Conservation (phyloP, 2,888 invertebrate genomes). For the Tinea pellionella region DNA sequence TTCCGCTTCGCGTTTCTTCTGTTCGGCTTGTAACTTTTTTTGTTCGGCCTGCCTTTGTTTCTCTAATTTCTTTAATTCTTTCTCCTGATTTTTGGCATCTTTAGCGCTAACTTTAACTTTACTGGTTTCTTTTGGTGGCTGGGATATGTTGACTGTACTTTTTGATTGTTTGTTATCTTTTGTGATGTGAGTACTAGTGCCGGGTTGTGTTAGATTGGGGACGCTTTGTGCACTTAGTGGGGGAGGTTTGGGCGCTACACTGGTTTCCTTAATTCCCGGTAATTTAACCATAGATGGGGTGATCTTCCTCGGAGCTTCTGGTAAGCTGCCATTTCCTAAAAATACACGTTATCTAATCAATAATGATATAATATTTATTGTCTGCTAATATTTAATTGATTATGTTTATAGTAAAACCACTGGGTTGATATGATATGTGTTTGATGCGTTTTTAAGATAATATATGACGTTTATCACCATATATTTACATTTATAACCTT, state of each 20-base stretch:
- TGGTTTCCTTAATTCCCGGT: constrained; percentile 17
- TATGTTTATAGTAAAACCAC: neutral
- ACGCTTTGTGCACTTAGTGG: constrained; percentile 37
- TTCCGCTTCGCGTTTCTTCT: constrained; percentile 16
- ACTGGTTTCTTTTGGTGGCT: neutral
- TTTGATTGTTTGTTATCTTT: constrained; percentile 19
- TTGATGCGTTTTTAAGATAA: too few relatives aligned
- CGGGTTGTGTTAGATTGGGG: constrained; percentile 27
- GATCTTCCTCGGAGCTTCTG: constrained; percentile 29
- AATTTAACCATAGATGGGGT: constrained; percentile 33
- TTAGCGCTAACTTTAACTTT: constrained; percentile 18
- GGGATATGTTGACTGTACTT: constrained; percentile 20
- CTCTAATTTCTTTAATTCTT: constrained; percentile 38
- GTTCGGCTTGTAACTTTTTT: constrained; percentile 24
- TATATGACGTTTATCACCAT: too few relatives aligned
- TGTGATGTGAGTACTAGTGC: constrained; percentile 9
- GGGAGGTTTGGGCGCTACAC: constrained; percentile 12
- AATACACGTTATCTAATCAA: constrained; percentile 10
- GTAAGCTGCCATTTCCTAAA: constrained; percentile 28
- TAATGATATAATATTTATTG: constrained; percentile 13
- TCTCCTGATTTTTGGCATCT: constrained; percentile 24
- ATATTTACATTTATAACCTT: neutral
- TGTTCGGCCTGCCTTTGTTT: constrained; percentile 34
- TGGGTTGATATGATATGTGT: neutral
- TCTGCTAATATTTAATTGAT: neutral